These are phyloP conservation scores for Discoglossus pictus DNA, from an alignment of 2,797 vertebrate species.

Conservation along the genomic window DNA sequence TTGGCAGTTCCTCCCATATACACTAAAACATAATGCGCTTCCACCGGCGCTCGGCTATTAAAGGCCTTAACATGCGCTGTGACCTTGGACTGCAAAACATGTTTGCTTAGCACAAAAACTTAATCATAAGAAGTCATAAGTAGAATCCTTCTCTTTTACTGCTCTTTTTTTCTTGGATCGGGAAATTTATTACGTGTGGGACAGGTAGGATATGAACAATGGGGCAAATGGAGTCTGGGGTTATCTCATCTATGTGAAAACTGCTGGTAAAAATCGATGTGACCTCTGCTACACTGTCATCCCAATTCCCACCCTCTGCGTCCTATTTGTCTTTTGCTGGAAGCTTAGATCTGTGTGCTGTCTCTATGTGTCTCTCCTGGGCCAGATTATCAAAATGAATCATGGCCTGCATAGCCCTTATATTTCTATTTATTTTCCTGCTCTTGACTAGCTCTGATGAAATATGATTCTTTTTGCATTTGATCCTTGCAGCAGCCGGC, in stretches of 20 bases:
- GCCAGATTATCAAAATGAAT: slow-evolving; percentile 88
- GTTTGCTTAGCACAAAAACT: slow-evolving; percentile 80
- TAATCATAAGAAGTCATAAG: slow-evolving; percentile 83
- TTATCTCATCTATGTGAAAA: slow-evolving; percentile 81
- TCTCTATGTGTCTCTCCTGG: slow-evolving; percentile 75
- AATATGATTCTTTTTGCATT: slow-evolving; percentile 79
- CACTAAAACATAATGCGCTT: slow-evolving; percentile 63
- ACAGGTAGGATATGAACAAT: slow-evolving; percentile 86
- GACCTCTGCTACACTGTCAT: slow-evolving; percentile 84
- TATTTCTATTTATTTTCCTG: slow-evolving; percentile 81
- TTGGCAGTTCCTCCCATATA: slow-evolving; percentile 62
- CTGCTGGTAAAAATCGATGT: slow-evolving; percentile 84
- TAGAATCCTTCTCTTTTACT: slow-evolving; percentile 79
- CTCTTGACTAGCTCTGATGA: slow-evolving; percentile 74
- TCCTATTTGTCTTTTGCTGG: slow-evolving; percentile 84
- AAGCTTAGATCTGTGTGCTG: slow-evolving; percentile 77
- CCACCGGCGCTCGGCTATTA: slow-evolving; percentile 63
- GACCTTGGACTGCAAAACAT: slow-evolving; percentile 80
- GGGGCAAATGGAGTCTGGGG: slow-evolving; percentile 78
- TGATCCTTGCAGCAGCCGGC: slow-evolving; percentile 72
- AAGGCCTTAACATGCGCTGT: slow-evolving; percentile 71
- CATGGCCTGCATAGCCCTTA: slow-evolving; percentile 77
- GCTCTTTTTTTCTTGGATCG: slow-evolving; percentile 73
- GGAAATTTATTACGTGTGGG: slow-evolving; percentile 78
- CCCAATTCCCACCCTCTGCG: slow-evolving; percentile 77